Conservation (phyloP, 2,113 vertebrate genomes). For the Tyto alba region DNA sequence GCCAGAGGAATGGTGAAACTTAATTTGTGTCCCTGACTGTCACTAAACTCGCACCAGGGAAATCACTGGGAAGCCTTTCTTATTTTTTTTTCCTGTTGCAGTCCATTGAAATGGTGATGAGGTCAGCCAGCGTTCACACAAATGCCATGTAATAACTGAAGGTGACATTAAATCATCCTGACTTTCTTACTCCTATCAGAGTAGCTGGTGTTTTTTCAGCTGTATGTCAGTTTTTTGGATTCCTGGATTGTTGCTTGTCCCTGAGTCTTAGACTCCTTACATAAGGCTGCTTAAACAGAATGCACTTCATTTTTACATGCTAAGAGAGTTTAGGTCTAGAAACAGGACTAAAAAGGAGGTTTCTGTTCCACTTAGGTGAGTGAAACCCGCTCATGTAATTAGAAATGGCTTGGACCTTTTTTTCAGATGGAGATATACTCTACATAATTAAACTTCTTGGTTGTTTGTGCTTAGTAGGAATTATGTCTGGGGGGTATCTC, state of each 20-base stretch:
- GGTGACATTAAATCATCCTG: not conserved
- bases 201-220: not conserved
- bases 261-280: not conserved
- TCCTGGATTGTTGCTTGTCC: not conserved
- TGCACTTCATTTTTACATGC: not conserved
- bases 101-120: not conserved
- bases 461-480: not conserved
- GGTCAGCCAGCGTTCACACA: not conserved
- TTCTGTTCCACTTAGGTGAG: not conserved
- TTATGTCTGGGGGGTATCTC: not conserved
- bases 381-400: not conserved
- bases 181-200: not conserved
- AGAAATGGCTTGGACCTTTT: not conserved
- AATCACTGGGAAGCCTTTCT: not conserved
- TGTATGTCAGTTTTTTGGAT: not conserved
- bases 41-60: not conserved
- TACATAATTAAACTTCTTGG: not conserved
- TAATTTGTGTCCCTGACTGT: not conserved
- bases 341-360: not conserved
- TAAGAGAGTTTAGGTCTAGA: not conserved
- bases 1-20: not conserved
- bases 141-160: not conserved
- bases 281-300: not conserved
- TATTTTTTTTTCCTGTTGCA: not conserved
- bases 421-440: not conserved